phyloP scores from a whole-genome alignment of 2,888 invertebrate species.

The Volucella inflata region DNA sequence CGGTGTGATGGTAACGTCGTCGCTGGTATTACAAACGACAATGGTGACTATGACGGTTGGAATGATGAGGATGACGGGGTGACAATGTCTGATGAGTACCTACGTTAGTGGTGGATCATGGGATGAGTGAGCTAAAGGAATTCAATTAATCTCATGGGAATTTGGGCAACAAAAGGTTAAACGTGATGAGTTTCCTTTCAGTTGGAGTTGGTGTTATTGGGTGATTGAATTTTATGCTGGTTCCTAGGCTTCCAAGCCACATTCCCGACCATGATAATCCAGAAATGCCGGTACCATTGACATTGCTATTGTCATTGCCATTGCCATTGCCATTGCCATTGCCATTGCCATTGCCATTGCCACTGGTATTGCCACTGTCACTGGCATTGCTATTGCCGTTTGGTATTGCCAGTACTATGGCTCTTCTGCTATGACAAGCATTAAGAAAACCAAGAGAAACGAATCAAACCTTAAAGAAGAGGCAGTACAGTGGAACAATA shows the following conservation, averaged over 20 bases:
- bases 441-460: slow-evolving; percentile 16
- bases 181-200: slow-evolving; percentile 73
- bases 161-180: slow-evolving; percentile 72
- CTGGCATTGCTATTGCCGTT: slow-evolving; percentile 27
- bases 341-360: slow-evolving; percentile 35
- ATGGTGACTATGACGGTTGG: too few species aligned
- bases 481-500: too few species aligned
- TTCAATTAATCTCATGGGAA: slow-evolving; percentile 75
- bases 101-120: background rate
- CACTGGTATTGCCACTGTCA: background rate
- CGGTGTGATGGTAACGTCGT: too few species aligned
- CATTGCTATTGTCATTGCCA: background rate
- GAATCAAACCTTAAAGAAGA: slow-evolving; percentile 31
- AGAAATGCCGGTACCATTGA: slow-evolving; percentile 45
- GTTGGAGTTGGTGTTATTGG: slow-evolving; percentile 67
- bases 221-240: slow-evolving; percentile 73
- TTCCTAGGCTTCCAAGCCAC: slow-evolving; percentile 50
- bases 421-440: slow-evolving; percentile 25
- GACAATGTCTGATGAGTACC: background rate
- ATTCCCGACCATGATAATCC: slow-evolving; percentile 67
- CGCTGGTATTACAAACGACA: too few species aligned
- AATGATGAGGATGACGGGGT: too few species aligned
- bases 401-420: slow-evolving; percentile 22
- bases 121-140: slow-evolving; percentile 57
- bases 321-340: background rate